These are phyloP conservation scores for Argya squamiceps DNA, from an alignment of 2,797 vertebrate species.

Conservation along the genomic window DNA sequence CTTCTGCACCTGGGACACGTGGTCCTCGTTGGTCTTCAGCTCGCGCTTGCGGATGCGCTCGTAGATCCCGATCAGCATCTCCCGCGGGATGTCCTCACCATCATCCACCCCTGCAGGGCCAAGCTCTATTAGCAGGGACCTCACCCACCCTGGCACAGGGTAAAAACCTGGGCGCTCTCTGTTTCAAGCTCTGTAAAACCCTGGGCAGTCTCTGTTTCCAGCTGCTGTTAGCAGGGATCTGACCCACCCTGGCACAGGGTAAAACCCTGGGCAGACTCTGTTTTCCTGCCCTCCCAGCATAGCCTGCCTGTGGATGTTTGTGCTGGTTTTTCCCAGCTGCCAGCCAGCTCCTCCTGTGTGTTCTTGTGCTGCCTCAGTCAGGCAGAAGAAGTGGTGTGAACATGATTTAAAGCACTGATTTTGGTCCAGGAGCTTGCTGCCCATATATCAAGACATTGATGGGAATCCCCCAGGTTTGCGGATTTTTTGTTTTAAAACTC, in stretches of 20 bases:
- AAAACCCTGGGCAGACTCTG: background rate
- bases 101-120: slow-evolving; percentile 89
- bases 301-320: background rate
- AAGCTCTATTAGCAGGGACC: background rate
- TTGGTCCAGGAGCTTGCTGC: background rate
- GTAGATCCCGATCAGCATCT: slow-evolving; percentile 94
- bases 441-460: background rate
- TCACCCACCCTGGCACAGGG: background rate
- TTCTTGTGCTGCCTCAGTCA: background rate
- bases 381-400: background rate
- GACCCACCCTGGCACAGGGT: background rate
- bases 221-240: background rate
- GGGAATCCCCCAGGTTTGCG: background rate
- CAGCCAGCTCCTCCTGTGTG: background rate
- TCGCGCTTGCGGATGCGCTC: slow-evolving; percentile 94
- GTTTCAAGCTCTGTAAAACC: too few species aligned
- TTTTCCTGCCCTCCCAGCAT: background rate
- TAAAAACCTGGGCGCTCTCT: background rate
- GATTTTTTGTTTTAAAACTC: background rate
- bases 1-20: slow-evolving; percentile 97
- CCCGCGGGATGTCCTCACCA: slow-evolving; percentile 93
- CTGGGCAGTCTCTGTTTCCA: too few species aligned
- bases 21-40: slow-evolving; percentile 96
- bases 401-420: background rate
- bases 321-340: background rate